Evolutionary conservation across 1,140 invertebrate species (phyloP), one percentile per base, ranked within the genome.

Genomic region (Thaumatotibia leucotreta): DNA sequence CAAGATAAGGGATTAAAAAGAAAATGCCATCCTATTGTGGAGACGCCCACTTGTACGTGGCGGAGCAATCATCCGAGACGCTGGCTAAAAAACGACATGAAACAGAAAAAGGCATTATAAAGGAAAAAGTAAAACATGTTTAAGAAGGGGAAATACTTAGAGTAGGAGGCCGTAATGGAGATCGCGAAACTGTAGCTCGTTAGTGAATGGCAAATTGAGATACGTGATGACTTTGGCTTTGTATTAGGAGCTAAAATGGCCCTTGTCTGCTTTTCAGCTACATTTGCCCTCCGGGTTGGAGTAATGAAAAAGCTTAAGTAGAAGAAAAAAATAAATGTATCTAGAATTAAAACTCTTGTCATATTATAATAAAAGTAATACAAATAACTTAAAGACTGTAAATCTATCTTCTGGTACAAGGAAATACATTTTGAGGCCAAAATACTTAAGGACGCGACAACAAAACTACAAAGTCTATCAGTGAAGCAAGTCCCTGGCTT

Each of bases 51-150:
- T 85, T 80, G 76, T 79, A 64, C 61, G 50, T 45, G 66, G 68
- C 73, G 72, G 72, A 81, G 83, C 83, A 86, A 86, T 86, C 83
- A 83, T 67, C 82, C 74, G 78, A 80, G 81, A 85, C 77, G 79
- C 69, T 77, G 31, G 54, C 70, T 72, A 71, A 76, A 82, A 81
- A 81, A 81, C 67, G 63, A 68, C 70, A 69, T 66, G 64, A 64
- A 72, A 74, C 75, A 76, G 35, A 67, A 72, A 72, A 73, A 70
- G 65, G 66, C 65, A 69, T 67, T 71, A 74, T 69, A 63, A 73
- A 61, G 70, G 64, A 76, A 79, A 77, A 82, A 75, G 75, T 75
- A 81, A 83, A 78, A 83, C 73, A 81, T 72, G 73, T 74, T 74
- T 68, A 64, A 68, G 54, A 68, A 63, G 63, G 73, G 69, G 70